A percentile compares a stretch with the other conserved stretches of the same genome.
Evolutionary conservation across 1,140 invertebrate species (phyloP).

Genomic region (Radopholus similis): DNA sequence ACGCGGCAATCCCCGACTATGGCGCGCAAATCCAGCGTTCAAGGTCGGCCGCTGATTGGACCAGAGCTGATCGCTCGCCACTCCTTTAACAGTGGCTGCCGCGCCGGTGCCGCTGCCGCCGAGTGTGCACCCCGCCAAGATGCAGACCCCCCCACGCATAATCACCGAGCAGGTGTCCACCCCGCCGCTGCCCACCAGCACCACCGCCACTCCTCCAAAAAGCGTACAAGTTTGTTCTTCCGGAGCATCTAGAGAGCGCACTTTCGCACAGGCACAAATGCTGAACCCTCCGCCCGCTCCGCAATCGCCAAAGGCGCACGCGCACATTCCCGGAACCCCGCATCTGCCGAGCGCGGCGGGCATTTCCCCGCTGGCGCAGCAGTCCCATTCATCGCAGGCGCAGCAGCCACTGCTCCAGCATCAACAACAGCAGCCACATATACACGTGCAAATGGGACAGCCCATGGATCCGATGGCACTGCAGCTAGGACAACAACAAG

Average conservation of each 20-base stretch:
- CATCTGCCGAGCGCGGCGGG: not conserved
- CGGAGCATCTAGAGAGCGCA: too few species aligned
- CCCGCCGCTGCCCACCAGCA: not conserved
- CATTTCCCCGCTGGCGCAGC: slow-evolving; percentile 16
- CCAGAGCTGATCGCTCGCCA: too few species aligned
- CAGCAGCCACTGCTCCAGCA: slow-evolving; percentile 5
- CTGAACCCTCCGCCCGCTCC: slow-evolving; percentile 4
- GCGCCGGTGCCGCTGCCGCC: too few species aligned
- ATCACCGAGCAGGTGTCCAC: slow-evolving; percentile 6
- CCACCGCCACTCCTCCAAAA: not conserved
- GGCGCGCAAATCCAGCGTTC: not conserved
- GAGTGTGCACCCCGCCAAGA: too few species aligned
- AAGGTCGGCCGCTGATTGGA: too few species aligned
- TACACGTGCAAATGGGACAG: not conserved
- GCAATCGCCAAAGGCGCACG: slow-evolving; percentile 3
- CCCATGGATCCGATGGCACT: not conserved
- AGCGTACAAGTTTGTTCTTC: not conserved
- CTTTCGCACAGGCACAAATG: too few species aligned
- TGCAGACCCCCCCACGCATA: too few species aligned
- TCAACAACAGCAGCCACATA: slow-evolving; percentile 10
- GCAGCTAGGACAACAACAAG: not conserved
- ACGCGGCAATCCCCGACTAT: not conserved
- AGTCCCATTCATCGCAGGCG: slow-evolving; percentile 8
- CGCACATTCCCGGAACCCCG: not conserved
- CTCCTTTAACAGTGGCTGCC: too few species aligned